Evolutionary conservation across 2,888 invertebrate species (phyloP), one percentile per base, ranked within the genome.

Genomic region (Papilio gigon): DNA sequence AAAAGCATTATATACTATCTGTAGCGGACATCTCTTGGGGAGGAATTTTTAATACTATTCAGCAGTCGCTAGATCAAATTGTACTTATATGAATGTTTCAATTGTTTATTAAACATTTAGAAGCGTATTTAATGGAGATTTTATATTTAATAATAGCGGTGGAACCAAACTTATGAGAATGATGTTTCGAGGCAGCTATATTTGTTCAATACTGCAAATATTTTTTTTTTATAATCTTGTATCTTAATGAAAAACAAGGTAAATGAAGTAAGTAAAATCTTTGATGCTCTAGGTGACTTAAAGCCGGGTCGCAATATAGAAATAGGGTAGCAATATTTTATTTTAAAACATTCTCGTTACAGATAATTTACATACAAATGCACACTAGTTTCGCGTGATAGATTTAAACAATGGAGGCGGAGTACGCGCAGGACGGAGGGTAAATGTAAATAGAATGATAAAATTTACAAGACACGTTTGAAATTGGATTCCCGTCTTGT

Each of bases 361-460:
- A 68, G 47, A 64, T 64, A 64, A 64, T 68, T 64, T 68, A 59
- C 68, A 68, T 68, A 68, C 68, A 68, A 68, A 68, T 64, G 63
- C 67, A 59, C 37, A 59, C 56, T 47, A 47, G 64, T 64, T 63
- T 63, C 37, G 47, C 68, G 47, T 64, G 68, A 68, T 68, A 68
- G 68, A 68, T 68, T 64, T 37, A 64, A 68, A 68, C 68, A 68
- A 68, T 68, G 50, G 68, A 58, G 68, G 63, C 56, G 67, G 17
- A 56, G 56, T 25, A 53, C 63, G 67, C 63, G 6, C 40, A 14
- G 61, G 33, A 44, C 67, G 33, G 11, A 56, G 67, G 35, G 67
- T 56, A 53, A 68, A 63, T 68, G 62, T 63, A 68, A 68, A 68
- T 68, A 56, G 67, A 68, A 68, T 58, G 67, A 68, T 68, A 68